These are phyloP conservation scores for Epirrhoe tristata DNA, from an alignment of 2,888 invertebrate species.

Conservation along the genomic window DNA sequence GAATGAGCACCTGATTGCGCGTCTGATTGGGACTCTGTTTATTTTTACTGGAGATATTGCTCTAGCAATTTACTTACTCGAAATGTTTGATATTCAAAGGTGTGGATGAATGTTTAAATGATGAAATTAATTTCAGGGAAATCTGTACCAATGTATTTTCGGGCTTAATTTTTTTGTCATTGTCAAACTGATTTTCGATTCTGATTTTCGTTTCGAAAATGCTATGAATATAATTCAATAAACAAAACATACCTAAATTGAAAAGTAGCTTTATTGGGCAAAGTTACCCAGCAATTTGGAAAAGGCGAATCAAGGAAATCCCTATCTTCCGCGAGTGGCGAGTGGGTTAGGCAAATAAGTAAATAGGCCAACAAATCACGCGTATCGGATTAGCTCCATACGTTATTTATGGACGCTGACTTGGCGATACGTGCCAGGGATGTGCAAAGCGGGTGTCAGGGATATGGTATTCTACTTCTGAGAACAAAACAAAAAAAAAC, in stretches of 20 bases:
- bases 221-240: too few species aligned
- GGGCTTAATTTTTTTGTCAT: too few species aligned
- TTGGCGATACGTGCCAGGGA: conserved; percentile 58
- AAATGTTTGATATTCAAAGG: conserved; percentile 25
- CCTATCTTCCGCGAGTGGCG: conserved; percentile 38
- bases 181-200: too few species aligned
- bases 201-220: too few species aligned
- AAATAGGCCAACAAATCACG: conserved; percentile 80
- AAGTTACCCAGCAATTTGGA: conserved; percentile 5
- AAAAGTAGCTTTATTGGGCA: neutral
- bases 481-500: neutral
- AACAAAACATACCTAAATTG: neutral
- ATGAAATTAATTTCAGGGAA: conserved; percentile 17
- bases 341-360: conserved; percentile 65
- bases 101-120: too few species aligned
- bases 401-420: conserved; percentile 79
- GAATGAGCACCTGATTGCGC: conserved; percentile 81
- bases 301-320: conserved; percentile 33
- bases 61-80: conserved; percentile 52
- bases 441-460: conserved; percentile 28
- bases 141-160: conserved; percentile 4
- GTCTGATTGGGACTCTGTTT: conserved; percentile 71
- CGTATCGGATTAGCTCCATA: conserved; percentile 78
- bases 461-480: conserved; percentile 49
- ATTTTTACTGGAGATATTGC: conserved; percentile 63